These are phyloP conservation scores for Rhopilema esculentum DNA, from an alignment of 30 jellyfish, hydroid and myxozoan species.

Conservation along the genomic window DNA sequence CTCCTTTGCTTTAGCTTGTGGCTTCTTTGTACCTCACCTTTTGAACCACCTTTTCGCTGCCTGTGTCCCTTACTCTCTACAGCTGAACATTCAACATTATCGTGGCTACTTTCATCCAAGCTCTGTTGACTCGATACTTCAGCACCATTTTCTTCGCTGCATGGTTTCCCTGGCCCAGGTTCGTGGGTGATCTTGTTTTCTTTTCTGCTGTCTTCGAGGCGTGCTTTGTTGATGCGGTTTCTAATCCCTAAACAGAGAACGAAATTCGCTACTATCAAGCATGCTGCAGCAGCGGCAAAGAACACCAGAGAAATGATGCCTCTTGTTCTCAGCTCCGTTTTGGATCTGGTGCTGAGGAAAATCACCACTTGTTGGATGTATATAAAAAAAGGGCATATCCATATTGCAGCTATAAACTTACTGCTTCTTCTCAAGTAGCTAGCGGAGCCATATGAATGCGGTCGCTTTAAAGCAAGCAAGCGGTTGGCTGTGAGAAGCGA, in stretches of 20 bases:
- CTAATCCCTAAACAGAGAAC: neutral
- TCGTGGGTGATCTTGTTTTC: neutral
- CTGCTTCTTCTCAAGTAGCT: neutral
- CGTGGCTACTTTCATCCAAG: neutral
- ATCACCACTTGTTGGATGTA: slow-evolving; percentile 27
- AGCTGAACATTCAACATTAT: too few species aligned
- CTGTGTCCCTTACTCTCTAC: too few species aligned
- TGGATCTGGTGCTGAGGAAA: neutral
- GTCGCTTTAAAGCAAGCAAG: slow-evolving; percentile 25
- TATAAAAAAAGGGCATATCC: slow-evolving; percentile 14
- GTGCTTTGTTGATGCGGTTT: neutral
- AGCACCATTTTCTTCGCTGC: neutral
- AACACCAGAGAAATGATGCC: neutral
- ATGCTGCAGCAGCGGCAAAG: neutral
- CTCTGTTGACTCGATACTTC: neutral
- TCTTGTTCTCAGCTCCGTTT: slow-evolving; percentile 15
- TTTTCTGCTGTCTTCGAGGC: neutral
- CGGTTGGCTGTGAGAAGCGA: slow-evolving; percentile 44
- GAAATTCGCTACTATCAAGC: neutral
- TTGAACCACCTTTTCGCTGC: too few species aligned
- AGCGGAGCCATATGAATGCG: slow-evolving; percentile 9
- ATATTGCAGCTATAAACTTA: neutral
- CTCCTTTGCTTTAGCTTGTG: neutral
- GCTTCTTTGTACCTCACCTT: neutral
- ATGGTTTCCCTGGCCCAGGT: neutral